These are phyloP conservation scores for Centropus unirufus DNA, from an alignment of 2,113 vertebrate species.

Conservation along the genomic window DNA sequence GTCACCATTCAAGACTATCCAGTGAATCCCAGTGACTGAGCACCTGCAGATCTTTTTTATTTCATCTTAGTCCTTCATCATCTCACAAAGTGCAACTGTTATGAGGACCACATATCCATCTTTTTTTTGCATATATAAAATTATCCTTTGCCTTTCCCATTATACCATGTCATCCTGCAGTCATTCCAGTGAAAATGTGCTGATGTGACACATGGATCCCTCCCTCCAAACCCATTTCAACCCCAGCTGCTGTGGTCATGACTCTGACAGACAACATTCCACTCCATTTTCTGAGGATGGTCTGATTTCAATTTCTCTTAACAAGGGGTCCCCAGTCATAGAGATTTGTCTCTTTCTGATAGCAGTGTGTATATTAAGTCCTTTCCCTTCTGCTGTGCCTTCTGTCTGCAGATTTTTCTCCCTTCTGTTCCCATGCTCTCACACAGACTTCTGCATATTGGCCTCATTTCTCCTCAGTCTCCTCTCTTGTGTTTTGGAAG, in stretches of 20 bases:
- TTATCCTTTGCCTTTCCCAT: background rate
- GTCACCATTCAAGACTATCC: background rate
- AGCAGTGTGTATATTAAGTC: background rate
- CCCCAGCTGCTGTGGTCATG: background rate
- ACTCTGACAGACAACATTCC: background rate
- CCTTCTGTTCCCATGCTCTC: background rate
- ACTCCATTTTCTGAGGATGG: background rate
- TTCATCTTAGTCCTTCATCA: background rate
- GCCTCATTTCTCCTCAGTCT: background rate
- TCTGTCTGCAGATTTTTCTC: background rate
- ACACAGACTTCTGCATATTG: background rate
- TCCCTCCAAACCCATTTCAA: background rate
- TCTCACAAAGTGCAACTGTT: background rate
- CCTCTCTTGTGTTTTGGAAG: background rate
- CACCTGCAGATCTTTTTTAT: background rate
- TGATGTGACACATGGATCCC: background rate
- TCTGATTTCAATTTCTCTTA: background rate
- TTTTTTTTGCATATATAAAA: background rate
- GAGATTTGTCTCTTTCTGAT: background rate
- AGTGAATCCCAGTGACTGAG: background rate
- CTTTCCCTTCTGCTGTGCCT: constrained; percentile 14
- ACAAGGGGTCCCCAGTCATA: background rate
- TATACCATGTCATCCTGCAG: background rate
- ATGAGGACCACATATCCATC: background rate
- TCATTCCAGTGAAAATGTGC: background rate